Percentiles rank a stretch among this genome's conserved stretches.
These are phyloP conservation scores for Paedocypris micromegethes DNA, from an alignment of 2,797 vertebrate species.

Conservation along the genomic window DNA sequence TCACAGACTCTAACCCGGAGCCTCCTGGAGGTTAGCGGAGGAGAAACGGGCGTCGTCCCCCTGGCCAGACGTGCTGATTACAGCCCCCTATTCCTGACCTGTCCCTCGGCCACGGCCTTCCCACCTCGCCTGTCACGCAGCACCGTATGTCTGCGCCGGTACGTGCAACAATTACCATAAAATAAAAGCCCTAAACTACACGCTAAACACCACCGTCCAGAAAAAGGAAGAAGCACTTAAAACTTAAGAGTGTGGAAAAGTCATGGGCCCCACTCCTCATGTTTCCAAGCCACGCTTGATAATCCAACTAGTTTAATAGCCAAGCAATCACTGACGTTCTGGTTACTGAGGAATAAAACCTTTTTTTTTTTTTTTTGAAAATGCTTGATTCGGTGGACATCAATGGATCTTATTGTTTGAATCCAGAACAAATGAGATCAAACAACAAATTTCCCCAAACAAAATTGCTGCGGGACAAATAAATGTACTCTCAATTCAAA, in stretches of 20 bases:
- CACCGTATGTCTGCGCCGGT: slow-evolving; percentile 49
- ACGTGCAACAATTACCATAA: slow-evolving; percentile 55
- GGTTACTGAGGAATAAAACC: too few species aligned
- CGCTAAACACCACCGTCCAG: slow-evolving; percentile 33
- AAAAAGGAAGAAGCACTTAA: slow-evolving; percentile 29
- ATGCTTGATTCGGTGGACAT: too few species aligned
- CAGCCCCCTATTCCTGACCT: slow-evolving; percentile 41
- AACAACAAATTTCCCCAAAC: too few species aligned
- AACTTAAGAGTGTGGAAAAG: neutral
- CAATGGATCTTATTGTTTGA: too few species aligned
- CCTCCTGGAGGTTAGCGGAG: slow-evolving; percentile 55
- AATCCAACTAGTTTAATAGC: too few species aligned
- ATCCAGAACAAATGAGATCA: too few species aligned
- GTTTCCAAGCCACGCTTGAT: neutral
- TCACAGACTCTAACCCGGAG: slow-evolving; percentile 59
- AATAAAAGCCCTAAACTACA: slow-evolving; percentile 40
- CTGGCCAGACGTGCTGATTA: slow-evolving; percentile 51
- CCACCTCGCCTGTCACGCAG: slow-evolving; percentile 48
- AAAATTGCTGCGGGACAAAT: too few species aligned
- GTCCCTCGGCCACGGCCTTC: slow-evolving; percentile 50
- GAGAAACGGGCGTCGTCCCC: slow-evolving; percentile 59
- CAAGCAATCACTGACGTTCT: too few species aligned
- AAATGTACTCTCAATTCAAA: too few species aligned
- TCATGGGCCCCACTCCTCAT: neutral
- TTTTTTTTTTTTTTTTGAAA: too few species aligned